A percentile compares a stretch with the other conserved stretches of the same genome.
Conservation (phyloP, 2,888 invertebrate genomes). For the Tinea trinotella region DNA sequence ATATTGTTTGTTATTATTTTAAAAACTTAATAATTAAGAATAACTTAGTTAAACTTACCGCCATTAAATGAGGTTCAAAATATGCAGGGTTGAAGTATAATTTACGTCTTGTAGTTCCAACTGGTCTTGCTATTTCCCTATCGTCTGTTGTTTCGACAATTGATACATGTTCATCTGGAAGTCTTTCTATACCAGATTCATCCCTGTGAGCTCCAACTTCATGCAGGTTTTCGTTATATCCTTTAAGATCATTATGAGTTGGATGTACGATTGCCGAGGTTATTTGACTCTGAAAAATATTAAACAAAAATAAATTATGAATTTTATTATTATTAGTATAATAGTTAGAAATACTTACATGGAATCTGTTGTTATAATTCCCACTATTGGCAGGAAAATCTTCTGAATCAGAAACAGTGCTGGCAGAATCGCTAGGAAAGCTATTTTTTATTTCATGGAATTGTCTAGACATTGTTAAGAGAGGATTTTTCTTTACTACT, state of each 20-base stretch:
- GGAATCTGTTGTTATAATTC: slow-evolving; percentile 44
- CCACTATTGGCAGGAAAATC: slow-evolving; percentile 58
- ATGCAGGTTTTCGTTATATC: slow-evolving; percentile 32
- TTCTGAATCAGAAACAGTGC: slow-evolving; percentile 78
- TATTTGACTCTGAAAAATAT: slow-evolving; percentile 53
- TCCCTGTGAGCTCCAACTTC: slow-evolving; percentile 49
- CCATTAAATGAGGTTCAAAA: slow-evolving; percentile 88
- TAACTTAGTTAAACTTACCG: slow-evolving; percentile 75
- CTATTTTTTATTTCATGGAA: slow-evolving; percentile 63
- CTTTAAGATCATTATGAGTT: slow-evolving; percentile 46
- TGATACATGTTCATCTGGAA: slow-evolving; percentile 88
- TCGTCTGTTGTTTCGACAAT: slow-evolving; percentile 87
- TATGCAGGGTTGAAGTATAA: slow-evolving; percentile 93
- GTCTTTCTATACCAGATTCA: slow-evolving; percentile 76
- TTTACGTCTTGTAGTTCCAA: slow-evolving; percentile 82
- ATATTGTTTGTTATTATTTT: background rate
- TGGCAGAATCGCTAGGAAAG: slow-evolving; percentile 67
- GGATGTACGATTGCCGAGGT: slow-evolving; percentile 84
- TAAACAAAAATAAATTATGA: background rate
- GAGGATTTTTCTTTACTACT: slow-evolving; percentile 84
- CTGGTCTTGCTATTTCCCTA: slow-evolving; percentile 73
- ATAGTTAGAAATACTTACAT: slow-evolving; percentile 34
- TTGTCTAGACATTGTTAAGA: slow-evolving; percentile 75
- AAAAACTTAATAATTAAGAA: background rate
- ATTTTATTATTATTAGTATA: background rate